Base-by-base conservation (phyloP, 2,888 invertebrate genomes). In the Standfussiana lucernea region DNA sequence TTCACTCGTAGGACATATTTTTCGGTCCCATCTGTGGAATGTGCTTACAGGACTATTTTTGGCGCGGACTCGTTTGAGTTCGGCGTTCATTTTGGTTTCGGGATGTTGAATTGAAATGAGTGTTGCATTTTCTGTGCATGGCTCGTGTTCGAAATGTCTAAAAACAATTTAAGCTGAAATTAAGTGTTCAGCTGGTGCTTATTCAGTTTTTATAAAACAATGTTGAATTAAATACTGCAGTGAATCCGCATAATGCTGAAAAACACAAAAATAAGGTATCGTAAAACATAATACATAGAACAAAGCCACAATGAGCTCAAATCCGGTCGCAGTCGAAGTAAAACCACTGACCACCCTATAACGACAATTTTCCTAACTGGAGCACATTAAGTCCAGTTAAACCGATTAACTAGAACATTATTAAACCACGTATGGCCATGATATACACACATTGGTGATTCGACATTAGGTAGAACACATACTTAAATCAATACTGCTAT, bases 1-100 rank as follows among this genome's bases (percentile, higher is more conserved):
- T 88, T 88, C 81, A 83, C 74, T 82, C 56, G 18, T 53, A 47
- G 67, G 72, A 79, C 66, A 65, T 64, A 72, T 66, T 50, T 56
- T 67, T 24, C 35, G 53, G 50, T 72, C n/a, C 24, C 56, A 47
- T 61, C 64, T 72, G 53, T 45, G 11, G 37, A 70, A 83, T 65
- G 35, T 70, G 45, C 32, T 75, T 42, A 37, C 47, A 50, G 13
- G n/a, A 59, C n/a, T 59, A 80, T 84, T 71, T 73, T 62, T 67
- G 53, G 28, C 28, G 50, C 24, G 35, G 42, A 56, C 10, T n/a
- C 37, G 21, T 72, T 37, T 8, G 40, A 40, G n/a, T 42, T 40
- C 35, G 35, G 42, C 42, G 28, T 42, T 50, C 10, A 45, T 53
- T 53, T 71, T 61, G 15, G 40, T 47, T 78, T 35, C 15, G n/a